Conservation (phyloP, 2,113 vertebrate genomes). For the Turdus rufiventris region DNA sequence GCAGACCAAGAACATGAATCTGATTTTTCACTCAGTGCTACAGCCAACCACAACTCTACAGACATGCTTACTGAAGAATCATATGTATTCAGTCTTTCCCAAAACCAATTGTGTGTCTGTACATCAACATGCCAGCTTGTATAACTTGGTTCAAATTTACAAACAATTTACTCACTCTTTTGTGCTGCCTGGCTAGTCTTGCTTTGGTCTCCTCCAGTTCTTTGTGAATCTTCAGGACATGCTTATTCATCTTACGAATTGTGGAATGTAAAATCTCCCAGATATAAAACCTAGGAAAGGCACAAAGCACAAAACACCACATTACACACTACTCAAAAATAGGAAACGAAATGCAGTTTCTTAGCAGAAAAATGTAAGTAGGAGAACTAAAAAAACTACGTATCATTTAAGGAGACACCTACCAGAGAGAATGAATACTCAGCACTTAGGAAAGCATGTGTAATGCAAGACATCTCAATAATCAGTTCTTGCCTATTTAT, state of each 20-base stretch:
- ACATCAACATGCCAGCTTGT: not conserved
- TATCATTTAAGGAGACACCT: not conserved
- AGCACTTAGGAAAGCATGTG: not conserved
- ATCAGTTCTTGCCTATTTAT: not conserved
- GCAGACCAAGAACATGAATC: not conserved
- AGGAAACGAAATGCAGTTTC: not conserved
- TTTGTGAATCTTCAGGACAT: conserved; percentile 95
- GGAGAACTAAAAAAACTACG: not conserved
- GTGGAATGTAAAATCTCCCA: conserved; percentile 99
- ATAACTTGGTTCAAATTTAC: not conserved
- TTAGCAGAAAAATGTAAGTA: not conserved
- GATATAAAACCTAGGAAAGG: conserved; percentile 82
- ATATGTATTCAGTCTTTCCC: not conserved
- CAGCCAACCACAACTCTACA: not conserved
- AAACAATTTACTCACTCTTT: conserved; percentile 68
- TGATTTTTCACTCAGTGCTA: not conserved
- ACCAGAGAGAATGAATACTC: not conserved
- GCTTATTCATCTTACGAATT: conserved; percentile 98
- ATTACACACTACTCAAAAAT: not conserved
- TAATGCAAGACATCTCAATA: not conserved
- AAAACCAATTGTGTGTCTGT: not conserved
- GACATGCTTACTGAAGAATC: not conserved
- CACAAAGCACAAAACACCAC: not conserved
- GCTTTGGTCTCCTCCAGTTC: conserved; percentile 95
- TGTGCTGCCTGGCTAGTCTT: conserved; percentile 92